Evolutionary conservation across 2,113 vertebrate species (phyloP).

Genomic region (Pyxicephalus adspersus): DNA sequence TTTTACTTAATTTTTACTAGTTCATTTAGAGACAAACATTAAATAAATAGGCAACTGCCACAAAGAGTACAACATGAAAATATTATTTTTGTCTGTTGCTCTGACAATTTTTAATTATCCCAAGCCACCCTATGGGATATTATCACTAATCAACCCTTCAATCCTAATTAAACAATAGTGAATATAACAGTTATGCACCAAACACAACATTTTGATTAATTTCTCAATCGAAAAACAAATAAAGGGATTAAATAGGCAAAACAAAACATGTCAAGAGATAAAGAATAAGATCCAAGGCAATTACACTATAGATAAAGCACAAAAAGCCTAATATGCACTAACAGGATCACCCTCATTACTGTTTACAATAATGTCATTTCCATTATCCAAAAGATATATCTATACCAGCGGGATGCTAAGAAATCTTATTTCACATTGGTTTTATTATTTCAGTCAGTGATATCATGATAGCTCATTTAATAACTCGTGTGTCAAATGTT

Average conservation of each 20-base stretch:
- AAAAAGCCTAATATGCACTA: not conserved
- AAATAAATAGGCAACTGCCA: not conserved
- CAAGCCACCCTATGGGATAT: slow-evolving; percentile 1
- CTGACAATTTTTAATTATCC: slow-evolving; percentile 35
- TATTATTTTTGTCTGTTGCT: slow-evolving; percentile 33
- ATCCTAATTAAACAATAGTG: slow-evolving; percentile 42
- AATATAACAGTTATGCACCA: slow-evolving; percentile 15
- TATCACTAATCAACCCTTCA: slow-evolving; percentile 31
- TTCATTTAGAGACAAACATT: not conserved
- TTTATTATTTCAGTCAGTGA: slow-evolving; percentile 19
- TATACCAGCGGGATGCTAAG: slow-evolving; percentile 43
- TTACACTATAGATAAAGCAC: slow-evolving; percentile 12
- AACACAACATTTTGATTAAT: slow-evolving; percentile 49
- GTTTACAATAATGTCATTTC: slow-evolving; percentile 19
- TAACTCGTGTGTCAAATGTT: no score
- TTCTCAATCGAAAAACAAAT: slow-evolving; percentile 25
- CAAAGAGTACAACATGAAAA: not conserved
- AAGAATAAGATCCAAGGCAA: slow-evolving; percentile 48
- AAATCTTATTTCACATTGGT: slow-evolving; percentile 4
- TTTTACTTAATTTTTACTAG: not conserved
- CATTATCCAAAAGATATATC: slow-evolving; percentile 8
- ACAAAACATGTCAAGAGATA: slow-evolving; percentile 11
- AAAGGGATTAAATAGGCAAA: slow-evolving; percentile 26
- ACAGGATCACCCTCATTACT: not conserved
- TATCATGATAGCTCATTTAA: not conserved